These are phyloP conservation scores for Peromyscus polionotus DNA, from an alignment of 2,113 vertebrate species.

Conservation along the genomic window DNA sequence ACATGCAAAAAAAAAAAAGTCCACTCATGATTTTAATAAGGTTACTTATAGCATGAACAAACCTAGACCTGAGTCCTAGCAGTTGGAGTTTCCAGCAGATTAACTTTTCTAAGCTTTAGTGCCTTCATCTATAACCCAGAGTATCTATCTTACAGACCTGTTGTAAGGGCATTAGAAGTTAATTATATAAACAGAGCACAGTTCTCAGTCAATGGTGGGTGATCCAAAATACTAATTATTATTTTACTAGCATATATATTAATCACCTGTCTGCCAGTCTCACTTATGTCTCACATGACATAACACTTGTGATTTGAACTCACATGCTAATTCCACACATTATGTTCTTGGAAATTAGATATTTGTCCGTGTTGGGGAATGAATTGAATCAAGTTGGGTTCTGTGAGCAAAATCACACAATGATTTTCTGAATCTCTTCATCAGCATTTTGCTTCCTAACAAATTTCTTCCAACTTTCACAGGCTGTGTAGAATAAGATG, in stretches of 20 bases:
- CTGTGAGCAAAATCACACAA: conserved; percentile 73
- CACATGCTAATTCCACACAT: conserved; percentile 42
- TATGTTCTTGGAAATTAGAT: conserved; percentile 63
- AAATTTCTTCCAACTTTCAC: conserved; percentile 70
- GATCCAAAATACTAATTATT: not conserved
- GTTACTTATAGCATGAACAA: not conserved
- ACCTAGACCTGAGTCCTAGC: not conserved
- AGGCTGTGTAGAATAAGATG: conserved; percentile 57
- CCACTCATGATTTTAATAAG: not conserved
- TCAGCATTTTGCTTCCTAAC: conserved; percentile 58
- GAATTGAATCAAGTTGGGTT: conserved; percentile 30
- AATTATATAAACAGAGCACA: not conserved
- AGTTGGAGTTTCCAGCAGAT: not conserved
- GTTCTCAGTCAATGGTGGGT: not conserved
- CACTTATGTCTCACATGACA: not conserved
- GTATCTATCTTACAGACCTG: not conserved
- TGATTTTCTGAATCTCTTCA: conserved; percentile 63
- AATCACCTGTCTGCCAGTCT: not conserved
- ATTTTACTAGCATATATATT: not conserved
- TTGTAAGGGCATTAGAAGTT: not conserved
- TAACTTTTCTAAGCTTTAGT: not conserved
- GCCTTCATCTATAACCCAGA: not conserved
- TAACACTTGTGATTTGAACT: not conserved
- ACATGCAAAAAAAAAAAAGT: too few relatives aligned
- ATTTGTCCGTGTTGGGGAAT: conserved; percentile 55